phyloP scores from a whole-genome alignment of 2,888 invertebrate species.

The Ectemnius lituratus region DNA sequence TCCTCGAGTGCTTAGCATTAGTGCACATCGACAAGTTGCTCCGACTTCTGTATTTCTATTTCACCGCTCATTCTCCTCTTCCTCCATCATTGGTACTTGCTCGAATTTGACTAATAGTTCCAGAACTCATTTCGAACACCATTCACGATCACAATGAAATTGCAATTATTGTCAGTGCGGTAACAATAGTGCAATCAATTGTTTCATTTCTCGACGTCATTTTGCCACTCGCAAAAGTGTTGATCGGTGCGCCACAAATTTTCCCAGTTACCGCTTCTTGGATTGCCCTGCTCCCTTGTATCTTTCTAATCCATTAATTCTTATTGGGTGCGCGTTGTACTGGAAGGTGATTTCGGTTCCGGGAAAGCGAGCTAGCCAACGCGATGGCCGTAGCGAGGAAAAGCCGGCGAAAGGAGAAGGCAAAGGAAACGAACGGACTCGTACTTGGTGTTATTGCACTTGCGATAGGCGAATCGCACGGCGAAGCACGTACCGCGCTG shows the following conservation, averaged over 20 bases:
- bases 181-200: too few relatives aligned
- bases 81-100: too few relatives aligned
- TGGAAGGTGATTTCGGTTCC: neutral
- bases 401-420: constrained; percentile 1
- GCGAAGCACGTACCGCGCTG: neutral
- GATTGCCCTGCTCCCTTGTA: neutral
- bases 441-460: neutral
- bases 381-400: neutral
- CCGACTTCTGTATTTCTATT: neutral
- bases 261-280: too few relatives aligned
- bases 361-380: neutral
- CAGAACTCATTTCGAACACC: too few relatives aligned
- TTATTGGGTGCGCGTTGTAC: neutral
- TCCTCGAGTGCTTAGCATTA: constrained; percentile 1
- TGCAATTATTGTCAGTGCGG: too few relatives aligned
- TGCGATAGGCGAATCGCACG: neutral
- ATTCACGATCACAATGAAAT: too few relatives aligned
- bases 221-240: too few relatives aligned
- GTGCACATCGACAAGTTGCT: constrained; percentile 1
- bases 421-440: neutral
- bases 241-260: too few relatives aligned
- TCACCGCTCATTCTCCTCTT: too few relatives aligned
- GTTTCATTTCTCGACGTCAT: too few relatives aligned
- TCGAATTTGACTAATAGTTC: too few relatives aligned
- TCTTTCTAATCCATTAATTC: neutral